These are phyloP conservation scores for Ligdia adustata DNA, from an alignment of 2,888 invertebrate genomes.

Conservation along the genomic window DNA sequence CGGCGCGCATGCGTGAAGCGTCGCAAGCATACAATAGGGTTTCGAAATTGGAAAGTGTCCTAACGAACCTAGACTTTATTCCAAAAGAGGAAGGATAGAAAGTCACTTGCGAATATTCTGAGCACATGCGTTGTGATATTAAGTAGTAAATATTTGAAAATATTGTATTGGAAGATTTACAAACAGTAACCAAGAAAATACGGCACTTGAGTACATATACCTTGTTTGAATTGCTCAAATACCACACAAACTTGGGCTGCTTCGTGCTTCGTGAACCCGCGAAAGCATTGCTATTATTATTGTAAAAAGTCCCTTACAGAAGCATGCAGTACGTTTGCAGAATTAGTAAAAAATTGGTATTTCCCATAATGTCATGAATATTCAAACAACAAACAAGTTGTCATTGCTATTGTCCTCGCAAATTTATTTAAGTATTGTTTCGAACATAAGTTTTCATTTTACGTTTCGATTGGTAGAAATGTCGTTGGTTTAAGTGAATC, in stretches of 20 bases:
- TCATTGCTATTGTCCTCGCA: conserved; percentile 11
- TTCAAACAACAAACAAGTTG: conserved; percentile 14
- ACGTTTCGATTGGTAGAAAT: conserved; percentile 8
- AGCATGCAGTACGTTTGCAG: conserved; percentile 7
- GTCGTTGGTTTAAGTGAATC: conserved; percentile 11
- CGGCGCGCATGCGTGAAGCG: conserved; percentile 69
- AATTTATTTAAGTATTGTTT: conserved; percentile 10
- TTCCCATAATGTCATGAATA: conserved; percentile 26
- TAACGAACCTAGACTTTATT: conserved; percentile 44
- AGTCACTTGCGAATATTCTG: conserved; percentile 26
- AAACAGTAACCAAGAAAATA: conserved; percentile 63
- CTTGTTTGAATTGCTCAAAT: conserved; percentile 33
- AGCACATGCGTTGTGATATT: conserved; percentile 60
- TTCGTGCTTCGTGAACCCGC: conserved; percentile 6
- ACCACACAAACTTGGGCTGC: too few relatives aligned
- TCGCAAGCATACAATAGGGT: conserved; percentile 50
- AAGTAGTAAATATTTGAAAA: conserved; percentile 63
- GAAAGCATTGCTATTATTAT: background rate
- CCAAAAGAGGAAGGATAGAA: conserved; percentile 33
- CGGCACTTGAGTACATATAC: conserved; percentile 52
- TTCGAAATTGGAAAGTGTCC: conserved; percentile 41
- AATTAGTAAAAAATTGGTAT: conserved; percentile 34
- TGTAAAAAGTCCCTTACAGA: background rate
- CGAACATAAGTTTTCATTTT: conserved; percentile 7
- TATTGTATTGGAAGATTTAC: conserved; percentile 62